phyloP scores from a whole-genome alignment of 2,797 vertebrate species.

The Poeciliopsis presidionis region DNA sequence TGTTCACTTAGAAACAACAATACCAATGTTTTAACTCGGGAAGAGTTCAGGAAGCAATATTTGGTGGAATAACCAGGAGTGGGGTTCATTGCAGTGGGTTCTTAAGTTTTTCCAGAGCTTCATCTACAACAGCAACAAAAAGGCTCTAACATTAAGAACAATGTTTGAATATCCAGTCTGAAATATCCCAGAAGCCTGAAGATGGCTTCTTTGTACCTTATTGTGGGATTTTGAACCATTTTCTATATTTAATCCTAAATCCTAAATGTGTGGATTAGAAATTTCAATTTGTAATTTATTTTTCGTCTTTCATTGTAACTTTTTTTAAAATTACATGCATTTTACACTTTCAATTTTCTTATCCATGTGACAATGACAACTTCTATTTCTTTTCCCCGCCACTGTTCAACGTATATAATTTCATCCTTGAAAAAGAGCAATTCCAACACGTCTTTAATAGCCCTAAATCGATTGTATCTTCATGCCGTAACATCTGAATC shows the following conservation, averaged over 20 bases:
- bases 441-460: background rate
- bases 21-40: too few species aligned
- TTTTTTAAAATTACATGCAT: too few species aligned
- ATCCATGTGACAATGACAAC: too few species aligned
- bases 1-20: too few species aligned
- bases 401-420: background rate
- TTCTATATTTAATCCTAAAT: background rate
- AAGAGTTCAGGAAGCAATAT: too few species aligned
- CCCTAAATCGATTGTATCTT: background rate
- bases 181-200: background rate
- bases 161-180: background rate
- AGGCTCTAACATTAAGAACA: background rate
- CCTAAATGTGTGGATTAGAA: background rate
- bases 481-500: slow-evolving; percentile 3
- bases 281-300: background rate
- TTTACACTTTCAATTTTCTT: too few species aligned
- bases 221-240: background rate
- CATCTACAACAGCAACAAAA: background rate
- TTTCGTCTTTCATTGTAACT: too few species aligned
- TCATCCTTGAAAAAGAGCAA: background rate
- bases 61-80: too few species aligned
- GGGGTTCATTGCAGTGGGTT: too few species aligned
- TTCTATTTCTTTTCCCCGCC: too few species aligned
- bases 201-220: background rate
- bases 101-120: too few species aligned